Base-by-base conservation (phyloP, 2,888 invertebrate species). In the Keiferia lycopersicella region DNA sequence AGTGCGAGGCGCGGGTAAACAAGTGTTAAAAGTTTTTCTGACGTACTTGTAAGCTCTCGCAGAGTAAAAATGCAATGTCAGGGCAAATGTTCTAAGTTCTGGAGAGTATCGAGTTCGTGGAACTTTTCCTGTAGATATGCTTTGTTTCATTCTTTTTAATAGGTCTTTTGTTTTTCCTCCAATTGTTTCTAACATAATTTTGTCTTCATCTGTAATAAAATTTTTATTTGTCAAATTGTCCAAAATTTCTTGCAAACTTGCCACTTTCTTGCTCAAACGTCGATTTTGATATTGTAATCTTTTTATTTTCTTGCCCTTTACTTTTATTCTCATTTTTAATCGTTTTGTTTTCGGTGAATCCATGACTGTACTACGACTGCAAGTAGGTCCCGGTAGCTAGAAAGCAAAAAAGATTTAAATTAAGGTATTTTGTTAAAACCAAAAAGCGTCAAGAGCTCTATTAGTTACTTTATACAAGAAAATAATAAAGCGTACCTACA, bases 1-100 rank as follows among this genome's bases (percentile, higher is more conserved):
- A 14, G 65, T 65, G 48, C 56, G n/a, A 14, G 26, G 22, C 20
- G 56, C 2, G 0, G 64, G 64, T 58, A 64, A 64, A 50, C 64
- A 64, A 10, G 64, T 66, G 8, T 18, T 38, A 60, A 77, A 76
- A 10, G 64, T 67, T 58, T 68, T 66, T 41, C 75, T 41, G 0
- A 76, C 68, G 67, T 68, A 75, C n/a, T 63, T 60, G 64, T 76
- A 75, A 0, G 74, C 75, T 56, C 67, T 71, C 26, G 26, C 26
- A 26, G 26, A 26, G 26, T 26, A 26, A 26, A 26, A 26, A 26
- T 26, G 26, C 26, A 10, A 70, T 12, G 39, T 39, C 66, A 4
- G 70, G 53, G 18, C 63, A 65, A 50, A 60, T 63, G 30, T 63
- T 30, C 10, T 61, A 38, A 16, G 65, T 65, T 18, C 39, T 39